Conservation (phyloP, 2,888 invertebrate genomes). For the Heliconius charithonia region DNA sequence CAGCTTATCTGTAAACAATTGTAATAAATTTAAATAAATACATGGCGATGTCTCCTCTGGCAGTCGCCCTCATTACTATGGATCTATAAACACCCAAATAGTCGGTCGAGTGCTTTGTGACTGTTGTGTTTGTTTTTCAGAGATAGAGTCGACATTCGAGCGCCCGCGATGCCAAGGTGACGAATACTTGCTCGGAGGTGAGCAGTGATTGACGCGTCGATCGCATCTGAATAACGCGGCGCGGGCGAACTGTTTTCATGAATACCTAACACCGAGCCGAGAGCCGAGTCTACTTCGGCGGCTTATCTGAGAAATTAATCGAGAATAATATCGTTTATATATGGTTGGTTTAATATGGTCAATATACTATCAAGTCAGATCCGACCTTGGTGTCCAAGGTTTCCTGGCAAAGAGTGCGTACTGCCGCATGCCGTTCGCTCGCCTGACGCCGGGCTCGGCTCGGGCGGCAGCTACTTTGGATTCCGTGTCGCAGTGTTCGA, state of each 20-base stretch:
- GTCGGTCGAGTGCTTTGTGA: not conserved
- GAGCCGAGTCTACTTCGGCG: not conserved
- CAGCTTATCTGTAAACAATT: slow-evolving; percentile 63
- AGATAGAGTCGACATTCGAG: slow-evolving; percentile 47
- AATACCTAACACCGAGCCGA: slow-evolving; percentile 57
- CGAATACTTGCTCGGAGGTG: slow-evolving; percentile 56
- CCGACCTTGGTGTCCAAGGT: slow-evolving; percentile 41
- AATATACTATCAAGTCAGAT: slow-evolving; percentile 27
- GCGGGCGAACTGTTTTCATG: slow-evolving; percentile 60
- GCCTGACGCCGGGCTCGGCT: not conserved
- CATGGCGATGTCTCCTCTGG: slow-evolving; percentile 61
- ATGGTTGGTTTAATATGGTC: not conserved
- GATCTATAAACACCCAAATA: slow-evolving; percentile 56
- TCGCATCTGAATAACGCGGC: slow-evolving; percentile 60
- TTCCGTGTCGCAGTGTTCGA: slow-evolving; percentile 56
- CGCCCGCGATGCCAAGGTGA: slow-evolving; percentile 43
- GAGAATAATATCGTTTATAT: slow-evolving; percentile 12
- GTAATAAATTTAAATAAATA: slow-evolving; percentile 75
- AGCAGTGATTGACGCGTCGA: slow-evolving; percentile 66
- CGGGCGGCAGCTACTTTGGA: slow-evolving; percentile 55
- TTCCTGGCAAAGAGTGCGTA: slow-evolving; percentile 41
- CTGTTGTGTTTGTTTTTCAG: slow-evolving; percentile 42
- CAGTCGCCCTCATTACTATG: slow-evolving; percentile 69
- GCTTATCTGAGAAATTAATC: slow-evolving; percentile 22
- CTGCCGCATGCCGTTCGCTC: slow-evolving; percentile 26